phyloP scores from a whole-genome alignment of 2,113 vertebrate species.

The Charina bottae region DNA sequence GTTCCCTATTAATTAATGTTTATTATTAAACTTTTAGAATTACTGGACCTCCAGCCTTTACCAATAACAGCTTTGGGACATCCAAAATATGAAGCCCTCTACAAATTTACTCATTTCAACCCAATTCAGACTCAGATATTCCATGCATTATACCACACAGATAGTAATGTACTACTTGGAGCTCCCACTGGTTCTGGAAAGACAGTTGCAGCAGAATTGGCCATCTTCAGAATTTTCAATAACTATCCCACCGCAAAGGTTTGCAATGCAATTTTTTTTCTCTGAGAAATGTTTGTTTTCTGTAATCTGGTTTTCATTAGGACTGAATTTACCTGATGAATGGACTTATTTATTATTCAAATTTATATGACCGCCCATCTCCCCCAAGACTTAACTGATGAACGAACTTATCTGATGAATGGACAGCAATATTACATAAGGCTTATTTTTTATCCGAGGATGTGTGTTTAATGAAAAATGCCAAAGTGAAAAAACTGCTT shows the following conservation, averaged over 20 bases:
- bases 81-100: constrained; percentile 87
- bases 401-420: neutral
- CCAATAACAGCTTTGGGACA: constrained; percentile 87
- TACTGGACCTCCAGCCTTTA: constrained; percentile 94
- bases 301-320: constrained; percentile 8
- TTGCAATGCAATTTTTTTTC: constrained; percentile 45
- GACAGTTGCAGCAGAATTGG: constrained; percentile 96
- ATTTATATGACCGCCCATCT: too few relatives aligned
- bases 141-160: constrained; percentile 94
- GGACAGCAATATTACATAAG: neutral
- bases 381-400: too few relatives aligned
- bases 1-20: neutral
- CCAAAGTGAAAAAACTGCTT: constrained; percentile 15
- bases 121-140: constrained; percentile 99
- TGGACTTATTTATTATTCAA: too few relatives aligned
- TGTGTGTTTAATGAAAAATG: neutral
- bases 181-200: constrained; percentile 98
- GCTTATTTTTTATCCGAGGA: neutral
- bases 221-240: constrained; percentile 97
- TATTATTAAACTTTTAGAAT: constrained; percentile 79
- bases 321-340: neutral
- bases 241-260: constrained; percentile 92
- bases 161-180: constrained; percentile 95
- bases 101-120: constrained; percentile 97
- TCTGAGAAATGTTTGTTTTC: neutral